Base-by-base conservation (phyloP, 2,113 vertebrate genomes). In the Xiphophorus hellerii region DNA sequence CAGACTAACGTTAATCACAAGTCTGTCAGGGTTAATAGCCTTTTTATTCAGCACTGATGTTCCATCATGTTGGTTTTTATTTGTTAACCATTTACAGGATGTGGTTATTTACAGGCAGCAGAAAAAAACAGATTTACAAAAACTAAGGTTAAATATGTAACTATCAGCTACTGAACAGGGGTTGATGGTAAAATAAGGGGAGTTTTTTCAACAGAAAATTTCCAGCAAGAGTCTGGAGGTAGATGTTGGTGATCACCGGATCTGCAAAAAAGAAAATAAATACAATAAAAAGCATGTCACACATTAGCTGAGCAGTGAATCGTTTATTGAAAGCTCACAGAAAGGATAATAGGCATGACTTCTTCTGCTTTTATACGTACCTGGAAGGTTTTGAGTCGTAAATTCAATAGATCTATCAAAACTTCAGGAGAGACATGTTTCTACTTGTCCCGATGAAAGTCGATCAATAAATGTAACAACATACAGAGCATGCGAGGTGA, bases 211-310 rank as follows among this genome's bases (percentile, higher is more conserved):
- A 37, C 35, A 48, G 48, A 63, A 77, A 0, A 10, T 73, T 35
- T 61, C 25, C 17, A 12, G 30, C 0, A 1, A 14, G 68, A 74
- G 12, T 17, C 10, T 70, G 48, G 35, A 11, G 35, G n/a, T 14
- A 0, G 28, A 33, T 31, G 70, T 25, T 29, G 35, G n/a, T 0
- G 7, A 73, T 95, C 91, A 95, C 48, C 94, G 92, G 82, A 95
- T 94, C 93, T 95, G 86, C 68, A 93, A 92, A 74, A 86, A 81
- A 81, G 62, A 44, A 71, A 64, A 13, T 48, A 5, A 4, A 72
- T 8, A 42, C 10, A 42, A 0, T 8, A 3, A 17, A 29, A 42
- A 77, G 69, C 4, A 3, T 67, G 12, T 5, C 5, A n/a, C 13
- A 12, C 1, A 30, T 62, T 14, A 58, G 25, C 51, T 58, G 51